A percentile compares a stretch with the other conserved stretches of the same genome.
These are phyloP conservation scores for Crocidura indochinensis DNA, from an alignment of 2,797 vertebrate species.

Conservation along the genomic window DNA sequence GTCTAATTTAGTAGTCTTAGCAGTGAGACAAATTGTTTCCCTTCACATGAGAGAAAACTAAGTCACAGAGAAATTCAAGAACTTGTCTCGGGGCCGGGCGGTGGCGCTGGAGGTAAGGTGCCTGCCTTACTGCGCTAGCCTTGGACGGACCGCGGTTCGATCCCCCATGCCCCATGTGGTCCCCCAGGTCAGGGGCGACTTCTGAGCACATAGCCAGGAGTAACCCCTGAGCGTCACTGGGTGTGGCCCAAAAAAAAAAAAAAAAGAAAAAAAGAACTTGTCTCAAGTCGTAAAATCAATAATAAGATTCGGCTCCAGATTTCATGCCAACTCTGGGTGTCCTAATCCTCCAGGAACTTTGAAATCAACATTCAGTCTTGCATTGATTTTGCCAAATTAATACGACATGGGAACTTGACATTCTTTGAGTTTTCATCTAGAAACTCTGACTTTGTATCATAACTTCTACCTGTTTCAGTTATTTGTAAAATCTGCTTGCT, in stretches of 20 bases:
- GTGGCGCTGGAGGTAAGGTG: too few species aligned
- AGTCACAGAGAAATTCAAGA: neutral
- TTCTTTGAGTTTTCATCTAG: neutral
- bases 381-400: neutral
- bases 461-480: neutral
- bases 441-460: neutral
- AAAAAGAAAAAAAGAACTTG: too few species aligned
- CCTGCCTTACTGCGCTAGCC: too few species aligned
- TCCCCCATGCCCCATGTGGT: too few species aligned
- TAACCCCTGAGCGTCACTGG: too few species aligned
- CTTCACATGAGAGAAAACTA: neutral
- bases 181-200: too few species aligned
- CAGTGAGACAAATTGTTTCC: neutral
- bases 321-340: neutral
- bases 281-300: conserved; percentile 8
- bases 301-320: neutral
- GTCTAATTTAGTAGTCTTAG: neutral
- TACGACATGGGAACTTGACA: neutral
- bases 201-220: too few species aligned
- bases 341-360: neutral
- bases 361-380: neutral
- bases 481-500: neutral
- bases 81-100: too few species aligned
- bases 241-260: too few species aligned
- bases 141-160: too few species aligned